A percentile compares a stretch with the other conserved stretches of the same genome.
Evolutionary conservation across 2,888 invertebrate species (phyloP).

Genomic region (Lithophane leautieri): DNA sequence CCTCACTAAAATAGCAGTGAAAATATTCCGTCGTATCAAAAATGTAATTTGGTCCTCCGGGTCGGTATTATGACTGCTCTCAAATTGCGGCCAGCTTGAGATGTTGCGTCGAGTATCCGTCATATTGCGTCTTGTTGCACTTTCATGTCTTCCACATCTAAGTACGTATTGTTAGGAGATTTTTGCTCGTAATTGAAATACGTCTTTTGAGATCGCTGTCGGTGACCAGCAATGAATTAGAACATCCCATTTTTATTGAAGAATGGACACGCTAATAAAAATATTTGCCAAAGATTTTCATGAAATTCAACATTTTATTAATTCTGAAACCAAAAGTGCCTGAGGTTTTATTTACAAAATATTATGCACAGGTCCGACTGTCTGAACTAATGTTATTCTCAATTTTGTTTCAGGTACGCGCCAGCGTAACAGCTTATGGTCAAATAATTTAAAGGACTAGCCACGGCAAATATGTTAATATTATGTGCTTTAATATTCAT

Average conservation of each 20-base stretch:
- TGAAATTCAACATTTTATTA: constrained; percentile 29
- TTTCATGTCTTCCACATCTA: constrained; percentile 16
- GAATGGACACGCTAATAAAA: neutral
- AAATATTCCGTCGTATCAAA: constrained; percentile 27
- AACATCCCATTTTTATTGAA: constrained; percentile 2
- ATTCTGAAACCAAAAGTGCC: constrained; percentile 17
- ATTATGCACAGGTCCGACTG: constrained; percentile 39
- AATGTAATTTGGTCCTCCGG: constrained; percentile 36
- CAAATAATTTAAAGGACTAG: constrained; percentile 53
- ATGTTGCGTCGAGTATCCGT: constrained; percentile 34
- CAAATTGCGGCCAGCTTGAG: constrained; percentile 18
- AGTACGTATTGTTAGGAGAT: constrained; percentile 9
- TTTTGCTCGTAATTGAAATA: neutral
- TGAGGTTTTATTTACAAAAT: constrained; percentile 28
- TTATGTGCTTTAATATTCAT: constrained; percentile 67
- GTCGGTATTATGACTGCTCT: constrained; percentile 48
- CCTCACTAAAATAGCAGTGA: constrained; percentile 30
- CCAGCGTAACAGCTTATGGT: constrained; percentile 54
- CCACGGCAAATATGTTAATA: constrained; percentile 67
- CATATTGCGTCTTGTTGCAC: constrained; percentile 47
- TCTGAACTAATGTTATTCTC: constrained; percentile 60
- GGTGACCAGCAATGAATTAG: neutral
- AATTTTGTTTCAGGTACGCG: constrained; percentile 72
- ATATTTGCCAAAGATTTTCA: constrained; percentile 13
- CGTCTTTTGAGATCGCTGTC: neutral